phyloP scores from a whole-genome alignment of 2,888 invertebrate genomes.

The Aleiodes leptofemur region DNA sequence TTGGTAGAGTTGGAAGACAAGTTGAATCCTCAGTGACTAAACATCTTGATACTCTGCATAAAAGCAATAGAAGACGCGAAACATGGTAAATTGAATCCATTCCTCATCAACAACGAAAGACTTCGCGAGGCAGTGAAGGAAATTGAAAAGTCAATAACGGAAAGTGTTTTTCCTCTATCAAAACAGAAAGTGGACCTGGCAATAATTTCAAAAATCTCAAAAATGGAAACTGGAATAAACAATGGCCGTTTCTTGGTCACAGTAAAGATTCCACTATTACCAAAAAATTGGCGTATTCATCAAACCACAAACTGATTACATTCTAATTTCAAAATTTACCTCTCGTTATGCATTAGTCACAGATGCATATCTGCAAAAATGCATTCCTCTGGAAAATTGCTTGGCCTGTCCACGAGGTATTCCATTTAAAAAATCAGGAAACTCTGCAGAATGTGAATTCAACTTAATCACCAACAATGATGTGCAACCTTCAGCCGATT shows the following conservation, averaged over 20 bases:
- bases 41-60: neutral
- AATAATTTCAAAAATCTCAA: neutral
- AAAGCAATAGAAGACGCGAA: neutral
- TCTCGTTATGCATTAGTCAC: neutral
- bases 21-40: neutral
- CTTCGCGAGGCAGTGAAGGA: too few species aligned
- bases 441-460: neutral
- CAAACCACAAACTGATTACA: neutral
- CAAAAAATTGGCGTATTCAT: neutral
- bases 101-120: neutral
- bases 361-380: neutral
- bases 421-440: neutral
- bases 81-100: conserved; percentile 6
- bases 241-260: neutral
- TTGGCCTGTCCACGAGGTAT: neutral
- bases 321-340: neutral
- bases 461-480: neutral
- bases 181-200: neutral
- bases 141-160: neutral
- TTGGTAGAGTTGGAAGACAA: neutral
- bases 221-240: neutral
- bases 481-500: neutral
- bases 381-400: neutral
- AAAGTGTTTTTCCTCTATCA: neutral
- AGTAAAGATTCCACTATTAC: neutral